Percentiles rank a stretch among this genome's conserved stretches.
Conservation (phyloP, 2,888 invertebrate genomes). For the Stenodera caucasica region DNA sequence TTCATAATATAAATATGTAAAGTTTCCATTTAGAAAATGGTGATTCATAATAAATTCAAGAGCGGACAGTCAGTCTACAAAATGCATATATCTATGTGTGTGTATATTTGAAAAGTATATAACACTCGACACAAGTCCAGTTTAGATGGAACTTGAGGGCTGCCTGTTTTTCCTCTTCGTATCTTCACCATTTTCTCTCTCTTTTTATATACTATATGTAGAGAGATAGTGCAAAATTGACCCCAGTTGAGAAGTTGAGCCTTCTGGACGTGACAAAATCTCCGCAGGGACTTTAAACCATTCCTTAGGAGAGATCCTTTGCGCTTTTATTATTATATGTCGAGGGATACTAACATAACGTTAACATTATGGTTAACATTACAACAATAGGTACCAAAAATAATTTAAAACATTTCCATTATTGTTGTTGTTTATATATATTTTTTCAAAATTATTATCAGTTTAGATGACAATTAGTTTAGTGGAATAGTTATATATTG, state of each 20-base stretch:
- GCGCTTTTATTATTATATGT: slow-evolving; percentile 1
- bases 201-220: no score
- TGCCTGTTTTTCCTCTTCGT: slow-evolving; percentile 17
- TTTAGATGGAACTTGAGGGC: slow-evolving; percentile 3
- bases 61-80: slow-evolving; percentile 51
- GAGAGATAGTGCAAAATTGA: slow-evolving; percentile 36
- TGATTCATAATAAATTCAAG: slow-evolving; percentile 53
- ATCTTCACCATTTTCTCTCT: slow-evolving; percentile 17
- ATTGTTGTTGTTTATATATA: no score
- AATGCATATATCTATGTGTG: slow-evolving; percentile 37
- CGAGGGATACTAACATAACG: background rate
- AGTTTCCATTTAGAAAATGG: slow-evolving; percentile 56
- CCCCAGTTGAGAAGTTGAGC: slow-evolving; percentile 49
- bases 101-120: slow-evolving; percentile 11
- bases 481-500: no score
- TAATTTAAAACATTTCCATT: no score
- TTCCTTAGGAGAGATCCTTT: slow-evolving; percentile 17
- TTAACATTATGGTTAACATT: background rate
- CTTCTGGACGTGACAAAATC: slow-evolving; percentile 56
- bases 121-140: slow-evolving; percentile 29
- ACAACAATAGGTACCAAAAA: background rate
- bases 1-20: slow-evolving; percentile 55
- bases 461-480: no score
- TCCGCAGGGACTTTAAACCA: slow-evolving; percentile 54
- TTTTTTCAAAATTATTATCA: no score